Conservation (phyloP, 2,113 vertebrate genomes). For the Chaetura pelagica region DNA sequence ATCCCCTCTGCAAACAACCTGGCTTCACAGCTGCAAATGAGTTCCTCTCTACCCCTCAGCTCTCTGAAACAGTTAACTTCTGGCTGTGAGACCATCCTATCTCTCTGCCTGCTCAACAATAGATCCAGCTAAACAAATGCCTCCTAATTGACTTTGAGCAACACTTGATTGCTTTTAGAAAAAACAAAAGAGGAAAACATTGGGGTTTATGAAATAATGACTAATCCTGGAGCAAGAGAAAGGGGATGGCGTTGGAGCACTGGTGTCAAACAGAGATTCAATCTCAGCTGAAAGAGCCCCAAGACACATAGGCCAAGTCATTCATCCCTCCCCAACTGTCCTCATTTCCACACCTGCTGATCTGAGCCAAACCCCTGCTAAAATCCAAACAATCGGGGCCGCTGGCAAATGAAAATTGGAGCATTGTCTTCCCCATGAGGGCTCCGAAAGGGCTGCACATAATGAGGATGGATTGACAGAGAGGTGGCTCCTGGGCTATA, state of each 20-base stretch:
- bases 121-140: slow-evolving; percentile 71
- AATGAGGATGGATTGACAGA: slow-evolving; percentile 72
- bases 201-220: slow-evolving; percentile 68
- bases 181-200: slow-evolving; percentile 69
- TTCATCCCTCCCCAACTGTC: slow-evolving; percentile 60
- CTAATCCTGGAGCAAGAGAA: slow-evolving; percentile 68
- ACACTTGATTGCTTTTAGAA: slow-evolving; percentile 71
- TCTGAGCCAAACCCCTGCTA: slow-evolving; percentile 70
- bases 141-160: slow-evolving; percentile 72
- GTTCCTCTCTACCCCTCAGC: background rate
- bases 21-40: slow-evolving; percentile 31
- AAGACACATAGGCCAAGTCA: slow-evolving; percentile 57
- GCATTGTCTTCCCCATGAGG: slow-evolving; percentile 70
- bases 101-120: slow-evolving; percentile 62
- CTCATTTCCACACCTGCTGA: slow-evolving; percentile 77
- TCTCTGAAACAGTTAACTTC: slow-evolving; percentile 44
- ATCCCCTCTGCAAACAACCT: slow-evolving; percentile 45
- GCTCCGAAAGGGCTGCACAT: slow-evolving; percentile 62
- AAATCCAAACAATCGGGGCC: slow-evolving; percentile 68
- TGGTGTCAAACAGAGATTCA: slow-evolving; percentile 70
- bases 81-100: slow-evolving; percentile 43
- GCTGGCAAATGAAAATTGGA: slow-evolving; percentile 69
- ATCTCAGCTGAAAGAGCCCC: slow-evolving; percentile 58
- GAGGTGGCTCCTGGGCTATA: slow-evolving; percentile 62
- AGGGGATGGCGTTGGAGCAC: slow-evolving; percentile 44